Percentiles rank a stretch among this genome's conserved stretches.
Conservation (phyloP, 2,113 vertebrate species). For the Pluvialis apricaria region DNA sequence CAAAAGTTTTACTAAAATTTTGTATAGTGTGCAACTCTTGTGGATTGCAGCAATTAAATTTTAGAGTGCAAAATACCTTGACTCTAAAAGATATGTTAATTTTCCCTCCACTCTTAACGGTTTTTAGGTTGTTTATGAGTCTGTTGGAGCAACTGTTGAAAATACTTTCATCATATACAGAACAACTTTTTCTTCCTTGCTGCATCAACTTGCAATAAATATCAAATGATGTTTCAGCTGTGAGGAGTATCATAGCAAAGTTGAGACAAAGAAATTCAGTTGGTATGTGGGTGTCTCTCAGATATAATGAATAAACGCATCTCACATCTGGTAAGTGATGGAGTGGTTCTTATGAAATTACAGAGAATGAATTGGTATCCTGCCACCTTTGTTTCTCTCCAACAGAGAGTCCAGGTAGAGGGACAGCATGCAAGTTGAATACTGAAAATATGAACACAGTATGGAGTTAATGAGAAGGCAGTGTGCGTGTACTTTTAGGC, state of each 20-base stretch:
- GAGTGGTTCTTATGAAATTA: neutral
- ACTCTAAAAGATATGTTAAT: neutral
- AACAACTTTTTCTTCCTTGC: neutral
- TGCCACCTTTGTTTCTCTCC: neutral
- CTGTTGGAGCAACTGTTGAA: neutral
- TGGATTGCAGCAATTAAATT: neutral
- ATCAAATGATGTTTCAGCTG: neutral
- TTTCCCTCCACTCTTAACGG: neutral
- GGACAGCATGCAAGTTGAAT: neutral
- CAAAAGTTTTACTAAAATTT: neutral
- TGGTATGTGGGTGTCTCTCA: neutral
- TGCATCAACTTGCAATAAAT: neutral
- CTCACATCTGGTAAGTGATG: neutral
- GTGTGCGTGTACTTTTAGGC: neutral
- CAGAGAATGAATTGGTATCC: neutral
- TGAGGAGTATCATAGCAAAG: neutral
- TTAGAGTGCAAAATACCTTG: neutral
- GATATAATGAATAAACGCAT: neutral
- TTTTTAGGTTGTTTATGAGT: neutral
- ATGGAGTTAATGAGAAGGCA: neutral
- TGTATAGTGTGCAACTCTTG: neutral
- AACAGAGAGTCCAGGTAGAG: neutral
- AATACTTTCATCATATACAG: neutral
- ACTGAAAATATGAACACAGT: neutral
- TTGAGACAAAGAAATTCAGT: neutral